These are phyloP conservation scores for Empidonax alnorum DNA, from an alignment of 2,113 vertebrate species.

Conservation along the genomic window DNA sequence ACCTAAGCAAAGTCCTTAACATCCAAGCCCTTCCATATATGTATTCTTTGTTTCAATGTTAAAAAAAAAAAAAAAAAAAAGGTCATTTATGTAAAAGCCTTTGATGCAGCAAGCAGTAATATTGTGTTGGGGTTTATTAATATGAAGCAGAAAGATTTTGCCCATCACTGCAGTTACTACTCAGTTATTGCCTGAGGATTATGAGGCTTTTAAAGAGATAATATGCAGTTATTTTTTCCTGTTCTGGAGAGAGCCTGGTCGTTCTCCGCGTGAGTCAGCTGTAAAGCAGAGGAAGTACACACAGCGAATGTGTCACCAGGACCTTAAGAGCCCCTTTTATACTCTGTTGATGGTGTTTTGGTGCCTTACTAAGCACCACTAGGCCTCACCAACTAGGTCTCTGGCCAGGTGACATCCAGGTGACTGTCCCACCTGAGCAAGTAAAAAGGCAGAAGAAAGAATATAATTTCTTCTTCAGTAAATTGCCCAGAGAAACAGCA, in stretches of 20 bases:
- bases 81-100: background rate
- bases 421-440: background rate
- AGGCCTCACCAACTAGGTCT: background rate
- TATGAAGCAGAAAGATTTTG: conserved; percentile 3
- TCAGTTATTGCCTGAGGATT: conserved; percentile 27
- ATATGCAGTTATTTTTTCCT: conserved; percentile 26
- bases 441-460: background rate
- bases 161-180: background rate
- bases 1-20: background rate
- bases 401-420: background rate
- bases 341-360: background rate
- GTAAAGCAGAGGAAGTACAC: background rate
- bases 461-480: background rate
- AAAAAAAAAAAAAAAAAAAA: background rate
- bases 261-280: background rate
- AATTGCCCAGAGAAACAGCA: background rate
- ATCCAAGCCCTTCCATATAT: background rate
- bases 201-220: conserved; percentile 34
- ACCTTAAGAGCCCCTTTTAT: background rate
- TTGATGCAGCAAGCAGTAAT: background rate
- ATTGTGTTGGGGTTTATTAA: background rate
- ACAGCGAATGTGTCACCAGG: background rate
- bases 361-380: background rate
- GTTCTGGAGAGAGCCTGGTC: background rate
- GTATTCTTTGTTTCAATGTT: background rate